These are phyloP conservation scores for Oeneis ivallda DNA, from an alignment of 2,888 invertebrate genomes.

Conservation along the genomic window DNA sequence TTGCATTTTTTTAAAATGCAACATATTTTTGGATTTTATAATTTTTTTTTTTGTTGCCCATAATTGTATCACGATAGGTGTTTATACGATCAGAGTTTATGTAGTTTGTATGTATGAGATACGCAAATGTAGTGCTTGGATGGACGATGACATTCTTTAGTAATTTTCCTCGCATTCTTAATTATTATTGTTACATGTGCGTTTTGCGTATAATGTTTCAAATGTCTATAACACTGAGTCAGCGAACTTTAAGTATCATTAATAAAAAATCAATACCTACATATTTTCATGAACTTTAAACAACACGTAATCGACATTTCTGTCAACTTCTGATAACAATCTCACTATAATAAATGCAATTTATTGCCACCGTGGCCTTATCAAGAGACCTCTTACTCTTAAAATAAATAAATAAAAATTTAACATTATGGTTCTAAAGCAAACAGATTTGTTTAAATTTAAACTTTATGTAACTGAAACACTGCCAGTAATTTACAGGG, in stretches of 20 bases:
- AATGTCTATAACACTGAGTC: constrained; percentile 33
- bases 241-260: constrained; percentile 34
- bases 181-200: constrained; percentile 44
- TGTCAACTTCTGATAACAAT: not conserved
- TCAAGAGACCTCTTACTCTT: too few relatives aligned
- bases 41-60: not conserved
- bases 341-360: too few relatives aligned
- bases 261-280: not conserved
- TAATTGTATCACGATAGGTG: not conserved
- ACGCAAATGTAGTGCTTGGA: constrained; percentile 67
- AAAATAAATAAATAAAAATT: not conserved
- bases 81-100: constrained; percentile 31
- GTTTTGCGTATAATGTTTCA: constrained; percentile 48
- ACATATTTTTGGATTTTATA: not conserved
- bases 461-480: not conserved
- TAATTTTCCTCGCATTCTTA: constrained; percentile 62
- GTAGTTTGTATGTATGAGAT: constrained; percentile 39
- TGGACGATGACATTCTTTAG: constrained; percentile 64
- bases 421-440: not conserved
- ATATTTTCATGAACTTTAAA: not conserved
- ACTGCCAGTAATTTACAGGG: constrained; percentile 34
- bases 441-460: not conserved
- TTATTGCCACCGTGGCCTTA: too few relatives aligned
- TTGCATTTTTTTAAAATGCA: not conserved
- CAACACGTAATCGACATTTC: too few relatives aligned